These are phyloP conservation scores for Circaetus cinerascens DNA, from an alignment of 2,113 vertebrate genomes.

Conservation along the genomic window DNA sequence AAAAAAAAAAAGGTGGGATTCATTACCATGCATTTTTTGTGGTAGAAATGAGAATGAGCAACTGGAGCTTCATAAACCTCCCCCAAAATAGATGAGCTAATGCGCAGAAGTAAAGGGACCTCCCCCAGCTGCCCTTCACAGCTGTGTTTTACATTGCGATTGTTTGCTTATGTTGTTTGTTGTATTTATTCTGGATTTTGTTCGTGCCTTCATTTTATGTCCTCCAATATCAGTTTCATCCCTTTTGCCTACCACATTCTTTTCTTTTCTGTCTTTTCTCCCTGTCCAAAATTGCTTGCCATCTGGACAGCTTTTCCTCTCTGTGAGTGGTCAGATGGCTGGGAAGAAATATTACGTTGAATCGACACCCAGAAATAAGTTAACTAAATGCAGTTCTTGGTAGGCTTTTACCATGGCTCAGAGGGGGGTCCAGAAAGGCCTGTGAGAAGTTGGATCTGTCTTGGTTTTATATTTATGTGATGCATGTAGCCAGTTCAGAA, in stretches of 20 bases:
- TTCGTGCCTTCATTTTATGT: neutral
- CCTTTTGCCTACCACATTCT: neutral
- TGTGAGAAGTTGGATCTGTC: neutral
- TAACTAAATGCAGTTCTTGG: neutral
- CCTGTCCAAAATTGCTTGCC: neutral
- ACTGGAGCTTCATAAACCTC: neutral
- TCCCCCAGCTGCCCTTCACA: neutral
- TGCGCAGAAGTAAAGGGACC: neutral
- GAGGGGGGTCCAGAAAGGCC: neutral
- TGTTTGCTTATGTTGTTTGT: neutral
- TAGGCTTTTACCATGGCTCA: neutral
- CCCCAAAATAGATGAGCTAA: neutral
- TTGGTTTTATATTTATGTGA: neutral
- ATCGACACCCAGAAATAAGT: neutral
- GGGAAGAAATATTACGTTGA: neutral
- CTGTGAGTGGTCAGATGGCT: neutral
- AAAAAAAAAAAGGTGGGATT: neutral
- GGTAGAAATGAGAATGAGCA: neutral
- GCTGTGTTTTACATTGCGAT: neutral
- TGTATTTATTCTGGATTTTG: neutral
- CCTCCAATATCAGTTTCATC: neutral
- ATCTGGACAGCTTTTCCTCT: neutral
- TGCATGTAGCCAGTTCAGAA: neutral
- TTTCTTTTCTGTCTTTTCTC: neutral
- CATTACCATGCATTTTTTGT: fast-evolving